phyloP scores from a whole-genome alignment of 30 jellyfish, hydroid and myxozoan species.

The Hydractinia symbiolongicarpus region DNA sequence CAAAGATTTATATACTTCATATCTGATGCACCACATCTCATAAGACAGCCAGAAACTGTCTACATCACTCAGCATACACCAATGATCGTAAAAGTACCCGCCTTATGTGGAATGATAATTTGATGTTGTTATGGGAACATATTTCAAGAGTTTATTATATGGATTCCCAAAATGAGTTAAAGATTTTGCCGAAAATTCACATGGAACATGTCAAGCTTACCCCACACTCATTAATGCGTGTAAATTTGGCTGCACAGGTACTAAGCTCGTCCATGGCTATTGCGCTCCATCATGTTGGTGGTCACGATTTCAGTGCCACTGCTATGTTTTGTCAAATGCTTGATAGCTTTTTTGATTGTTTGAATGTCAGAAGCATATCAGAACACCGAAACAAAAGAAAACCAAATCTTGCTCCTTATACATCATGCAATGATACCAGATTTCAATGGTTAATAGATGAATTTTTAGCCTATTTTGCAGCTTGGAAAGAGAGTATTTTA shows the following conservation, averaged over 20 bases:
- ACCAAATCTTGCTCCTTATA: no score
- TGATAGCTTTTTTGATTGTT: no score
- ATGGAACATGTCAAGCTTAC: conserved; percentile 27
- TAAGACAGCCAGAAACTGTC: conserved; percentile 35
- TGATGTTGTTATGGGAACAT: conserved; percentile 15
- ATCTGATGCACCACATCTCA: conserved; percentile 33
- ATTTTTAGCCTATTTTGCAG: no score
- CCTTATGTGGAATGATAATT: conserved; percentile 23
- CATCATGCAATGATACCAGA: no score
- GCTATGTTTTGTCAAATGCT: no score
- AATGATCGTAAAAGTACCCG: conserved; percentile 3
- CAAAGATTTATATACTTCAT: conserved; percentile 25
- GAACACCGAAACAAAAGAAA: no score
- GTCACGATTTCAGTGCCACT: no score
- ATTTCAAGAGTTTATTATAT: conserved; percentile 9
- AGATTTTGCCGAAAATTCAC: not conserved
- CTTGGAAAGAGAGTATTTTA: no score
- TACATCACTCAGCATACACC: conserved; percentile 25
- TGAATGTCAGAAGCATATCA: no score
- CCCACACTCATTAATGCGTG: conserved; percentile 32
- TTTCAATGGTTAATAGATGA: no score
- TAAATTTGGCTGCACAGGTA: conserved; percentile 32
- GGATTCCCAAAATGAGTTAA: not conserved
- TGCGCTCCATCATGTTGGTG: not conserved
- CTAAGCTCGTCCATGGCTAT: conserved; percentile 10